These are phyloP conservation scores for Rhagoletis pomonella DNA, from an alignment of 1,140 invertebrate genomes.

Conservation along the genomic window DNA sequence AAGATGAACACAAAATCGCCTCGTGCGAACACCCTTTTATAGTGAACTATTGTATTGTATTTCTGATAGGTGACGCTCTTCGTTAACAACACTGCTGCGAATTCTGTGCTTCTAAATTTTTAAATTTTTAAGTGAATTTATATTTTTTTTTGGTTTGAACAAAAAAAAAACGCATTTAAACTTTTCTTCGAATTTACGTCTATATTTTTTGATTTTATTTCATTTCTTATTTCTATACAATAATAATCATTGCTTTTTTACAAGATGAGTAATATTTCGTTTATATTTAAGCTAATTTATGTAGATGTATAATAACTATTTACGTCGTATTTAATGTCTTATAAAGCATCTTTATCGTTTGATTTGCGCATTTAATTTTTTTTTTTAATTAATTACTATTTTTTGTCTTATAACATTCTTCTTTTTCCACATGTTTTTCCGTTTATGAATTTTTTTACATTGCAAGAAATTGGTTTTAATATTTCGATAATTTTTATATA, in stretches of 20 bases:
- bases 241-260: neutral
- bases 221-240: neutral
- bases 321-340: neutral
- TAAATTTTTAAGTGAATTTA: too few relatives aligned
- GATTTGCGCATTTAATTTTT: neutral
- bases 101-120: too few relatives aligned
- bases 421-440: too few relatives aligned
- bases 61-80: neutral
- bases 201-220: constrained; percentile 35
- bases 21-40: too few relatives aligned
- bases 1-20: too few relatives aligned
- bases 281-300: neutral
- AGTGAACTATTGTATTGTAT: too few relatives aligned
- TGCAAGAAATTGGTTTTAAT: too few relatives aligned
- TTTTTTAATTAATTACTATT: neutral
- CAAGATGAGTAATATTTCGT: neutral
- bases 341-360: neutral
- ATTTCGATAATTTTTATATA: too few relatives aligned
- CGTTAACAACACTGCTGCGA: too few relatives aligned
- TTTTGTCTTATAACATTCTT: too few relatives aligned
- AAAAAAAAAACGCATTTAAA: neutral
- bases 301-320: neutral
- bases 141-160: too few relatives aligned
- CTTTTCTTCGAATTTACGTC: neutral
- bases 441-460: neutral